These are phyloP conservation scores for Pristionchus pacificus DNA, from an alignment of 1,140 invertebrate species.

Conservation along the genomic window DNA sequence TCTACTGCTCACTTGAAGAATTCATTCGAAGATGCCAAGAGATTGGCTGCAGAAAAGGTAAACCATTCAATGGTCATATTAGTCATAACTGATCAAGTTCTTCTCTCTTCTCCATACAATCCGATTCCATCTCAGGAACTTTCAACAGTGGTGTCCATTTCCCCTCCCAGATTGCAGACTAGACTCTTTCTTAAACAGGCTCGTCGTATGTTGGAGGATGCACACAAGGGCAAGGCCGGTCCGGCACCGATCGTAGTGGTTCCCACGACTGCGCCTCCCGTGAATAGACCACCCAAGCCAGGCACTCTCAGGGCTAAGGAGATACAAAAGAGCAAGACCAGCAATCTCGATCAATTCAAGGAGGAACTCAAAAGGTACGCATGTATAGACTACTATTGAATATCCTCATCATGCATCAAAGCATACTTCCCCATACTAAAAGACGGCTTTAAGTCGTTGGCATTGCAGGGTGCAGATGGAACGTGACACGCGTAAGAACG, in stretches of 20 bases:
- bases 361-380: slow-evolving; percentile 81
- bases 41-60: slow-evolving; percentile 47
- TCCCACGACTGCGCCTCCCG: slow-evolving; percentile 14
- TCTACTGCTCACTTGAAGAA: slow-evolving; percentile 11
- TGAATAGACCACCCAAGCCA: slow-evolving; percentile 49
- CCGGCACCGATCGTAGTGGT: slow-evolving; percentile 22
- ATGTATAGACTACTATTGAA: neutral
- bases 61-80: slow-evolving; percentile 37
- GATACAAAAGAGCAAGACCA: slow-evolving; percentile 84
- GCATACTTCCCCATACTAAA: slow-evolving; percentile 6
- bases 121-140: neutral
- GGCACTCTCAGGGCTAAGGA: slow-evolving; percentile 65
- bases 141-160: too few species aligned
- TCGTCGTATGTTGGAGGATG: slow-evolving; percentile 21
- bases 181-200: slow-evolving; percentile 11
- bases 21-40: slow-evolving; percentile 36
- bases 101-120: neutral
- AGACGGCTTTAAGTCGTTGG: slow-evolving; percentile 14
- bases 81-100: slow-evolving; percentile 14
- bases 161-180: neutral
- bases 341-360: slow-evolving; percentile 92
- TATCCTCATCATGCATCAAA: neutral
- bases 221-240: slow-evolving; percentile 3
- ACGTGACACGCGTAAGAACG: slow-evolving; percentile 81
- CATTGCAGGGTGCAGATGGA: slow-evolving; percentile 84